phyloP scores from a whole-genome alignment of 2,797 vertebrate species.

The Fratercula arctica region DNA sequence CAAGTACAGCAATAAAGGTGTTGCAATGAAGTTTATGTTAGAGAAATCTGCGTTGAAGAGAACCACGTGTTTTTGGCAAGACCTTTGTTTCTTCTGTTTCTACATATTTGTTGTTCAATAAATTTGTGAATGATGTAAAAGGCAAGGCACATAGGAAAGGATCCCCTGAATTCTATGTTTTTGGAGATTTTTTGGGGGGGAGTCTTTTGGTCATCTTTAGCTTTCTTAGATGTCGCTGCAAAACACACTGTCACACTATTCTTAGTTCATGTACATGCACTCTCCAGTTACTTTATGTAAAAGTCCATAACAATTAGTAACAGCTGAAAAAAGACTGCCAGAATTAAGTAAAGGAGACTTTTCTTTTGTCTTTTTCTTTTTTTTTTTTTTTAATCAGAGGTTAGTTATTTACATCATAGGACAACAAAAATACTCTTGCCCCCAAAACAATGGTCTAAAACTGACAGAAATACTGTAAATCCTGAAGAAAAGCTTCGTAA shows the following conservation, averaged over 20 bases:
- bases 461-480: not conserved
- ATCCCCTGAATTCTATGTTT: not conserved
- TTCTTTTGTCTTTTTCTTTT: not conserved
- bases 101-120: not conserved
- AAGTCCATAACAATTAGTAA: not conserved
- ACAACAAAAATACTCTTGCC: not conserved
- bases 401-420: not conserved
- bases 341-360: not conserved
- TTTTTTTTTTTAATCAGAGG: not conserved
- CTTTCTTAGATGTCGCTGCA: not conserved
- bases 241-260: not conserved
- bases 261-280: not conserved
- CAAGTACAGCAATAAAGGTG: not conserved
- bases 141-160: not conserved
- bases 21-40: not conserved
- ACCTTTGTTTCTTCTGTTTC: not conserved
- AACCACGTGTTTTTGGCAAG: not conserved
- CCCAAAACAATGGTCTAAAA: not conserved
- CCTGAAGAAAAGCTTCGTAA: not conserved
- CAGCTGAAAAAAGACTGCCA: not conserved
- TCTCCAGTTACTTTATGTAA: not conserved
- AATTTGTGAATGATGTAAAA: not conserved
- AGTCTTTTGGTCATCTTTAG: not conserved
- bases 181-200: fast-evolving
- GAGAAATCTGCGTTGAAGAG: not conserved